Conservation (phyloP, 2,113 vertebrate species). For the Seriola quinqueradiata region DNA sequence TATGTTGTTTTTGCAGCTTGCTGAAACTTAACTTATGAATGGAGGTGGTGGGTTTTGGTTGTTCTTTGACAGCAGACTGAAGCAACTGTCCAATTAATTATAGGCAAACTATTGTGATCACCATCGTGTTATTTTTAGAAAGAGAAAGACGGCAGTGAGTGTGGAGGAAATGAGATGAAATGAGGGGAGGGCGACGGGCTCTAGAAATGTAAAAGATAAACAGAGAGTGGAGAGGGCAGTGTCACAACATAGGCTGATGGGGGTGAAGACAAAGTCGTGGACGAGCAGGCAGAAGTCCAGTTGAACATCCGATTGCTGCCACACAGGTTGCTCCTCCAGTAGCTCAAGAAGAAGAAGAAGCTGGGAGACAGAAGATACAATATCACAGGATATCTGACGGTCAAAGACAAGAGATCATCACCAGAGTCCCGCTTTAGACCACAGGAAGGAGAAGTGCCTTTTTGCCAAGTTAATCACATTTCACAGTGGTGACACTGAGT, state of each 20-base stretch:
- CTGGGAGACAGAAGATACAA: constrained; percentile 19
- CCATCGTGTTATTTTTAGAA: constrained; percentile 81
- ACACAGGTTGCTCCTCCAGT: constrained; percentile 33
- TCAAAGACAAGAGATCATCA: not conserved
- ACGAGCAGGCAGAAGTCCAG: constrained; percentile 54
- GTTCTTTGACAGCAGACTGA: constrained; percentile 24
- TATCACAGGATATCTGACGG: constrained; percentile 19
- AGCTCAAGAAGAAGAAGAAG: constrained; percentile 8
- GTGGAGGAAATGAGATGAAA: constrained; percentile 78
- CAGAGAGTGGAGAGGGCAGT: constrained; percentile 50
- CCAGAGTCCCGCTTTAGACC: constrained; percentile 14
- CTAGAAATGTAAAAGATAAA: constrained; percentile 74
- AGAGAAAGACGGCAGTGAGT: constrained; percentile 57
- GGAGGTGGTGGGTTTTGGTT: not conserved
- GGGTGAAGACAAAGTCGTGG: constrained; percentile 48
- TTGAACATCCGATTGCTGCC: constrained; percentile 44
- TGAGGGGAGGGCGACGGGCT: constrained; percentile 57
- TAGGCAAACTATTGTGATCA: constrained; percentile 70
- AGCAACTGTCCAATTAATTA: constrained; percentile 52
- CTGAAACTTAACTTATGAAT: constrained; percentile 21
- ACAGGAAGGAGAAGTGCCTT: constrained; percentile 53
- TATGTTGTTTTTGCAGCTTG: not conserved
- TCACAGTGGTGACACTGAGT: constrained; percentile 53
- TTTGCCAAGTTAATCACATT: constrained; percentile 43
- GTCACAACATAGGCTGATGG: constrained; percentile 55